Evolutionary conservation across 2,888 invertebrate genomes (phyloP).

Genomic region (Epiblema foenella): DNA sequence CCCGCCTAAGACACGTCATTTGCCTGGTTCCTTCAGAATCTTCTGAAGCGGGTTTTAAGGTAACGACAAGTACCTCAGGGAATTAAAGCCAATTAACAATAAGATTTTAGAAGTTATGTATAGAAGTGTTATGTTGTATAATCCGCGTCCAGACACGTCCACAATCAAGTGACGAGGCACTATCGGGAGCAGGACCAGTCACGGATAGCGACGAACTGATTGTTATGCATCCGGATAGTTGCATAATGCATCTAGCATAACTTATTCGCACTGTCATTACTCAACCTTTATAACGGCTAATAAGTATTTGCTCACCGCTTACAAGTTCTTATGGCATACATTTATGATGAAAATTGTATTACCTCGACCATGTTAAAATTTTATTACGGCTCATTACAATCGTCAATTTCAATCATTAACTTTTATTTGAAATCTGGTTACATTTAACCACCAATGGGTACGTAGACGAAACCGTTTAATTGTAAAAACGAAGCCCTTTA

Average conservation of each 20-base stretch:
- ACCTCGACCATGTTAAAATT: neutral
- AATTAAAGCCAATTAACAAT: too few species aligned
- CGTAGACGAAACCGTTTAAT: too few species aligned
- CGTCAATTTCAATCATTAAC: neutral
- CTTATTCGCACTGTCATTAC: slow-evolving; percentile 61
- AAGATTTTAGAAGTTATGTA: too few species aligned
- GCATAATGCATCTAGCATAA: slow-evolving; percentile 68
- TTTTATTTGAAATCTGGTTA: neutral
- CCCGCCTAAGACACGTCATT: too few species aligned
- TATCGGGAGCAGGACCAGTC: slow-evolving; percentile 65
- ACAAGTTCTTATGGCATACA: neutral
- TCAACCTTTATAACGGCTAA: slow-evolving; percentile 45
- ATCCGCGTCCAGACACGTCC: slow-evolving; percentile 60
- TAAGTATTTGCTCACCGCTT: neutral
- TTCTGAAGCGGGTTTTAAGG: too few species aligned
- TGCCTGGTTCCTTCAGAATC: too few species aligned
- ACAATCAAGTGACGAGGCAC: slow-evolving; percentile 55
- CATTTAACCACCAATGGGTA: too few species aligned
- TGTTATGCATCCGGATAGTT: slow-evolving; percentile 78
- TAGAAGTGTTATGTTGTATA: neutral
- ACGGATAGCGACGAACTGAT: slow-evolving; percentile 62
- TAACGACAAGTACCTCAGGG: too few species aligned
- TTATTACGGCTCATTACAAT: neutral
- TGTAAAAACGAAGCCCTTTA: too few species aligned
- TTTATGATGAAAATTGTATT: neutral